These are phyloP conservation scores for Drusus annulatus DNA, from an alignment of 1,140 invertebrate species.

Conservation along the genomic window DNA sequence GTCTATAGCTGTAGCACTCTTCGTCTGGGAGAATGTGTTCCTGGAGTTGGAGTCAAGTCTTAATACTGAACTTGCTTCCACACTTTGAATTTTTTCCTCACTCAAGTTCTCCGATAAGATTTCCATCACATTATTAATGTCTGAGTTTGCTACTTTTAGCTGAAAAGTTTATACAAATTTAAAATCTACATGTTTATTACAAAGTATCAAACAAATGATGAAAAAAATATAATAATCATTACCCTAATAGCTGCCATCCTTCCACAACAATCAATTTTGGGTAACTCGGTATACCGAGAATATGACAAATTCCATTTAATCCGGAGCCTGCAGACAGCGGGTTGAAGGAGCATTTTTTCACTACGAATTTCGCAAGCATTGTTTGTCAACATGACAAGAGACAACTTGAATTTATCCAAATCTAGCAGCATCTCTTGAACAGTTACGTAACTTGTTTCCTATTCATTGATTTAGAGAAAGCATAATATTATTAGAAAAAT, in stretches of 20 bases:
- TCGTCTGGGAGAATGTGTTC: too few relatives aligned
- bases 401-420: constrained; percentile 84
- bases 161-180: too few relatives aligned
- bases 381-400: constrained; percentile 72
- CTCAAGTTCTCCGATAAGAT: too few relatives aligned
- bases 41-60: too few relatives aligned
- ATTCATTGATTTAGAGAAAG: constrained; percentile 51
- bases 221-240: constrained; percentile 49
- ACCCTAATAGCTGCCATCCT: constrained; percentile 84
- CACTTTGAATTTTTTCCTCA: too few relatives aligned
- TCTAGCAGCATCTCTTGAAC: constrained; percentile 85
- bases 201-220: too few relatives aligned
- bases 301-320: constrained; percentile 90
- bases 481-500: too few relatives aligned
- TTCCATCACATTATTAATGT: too few relatives aligned
- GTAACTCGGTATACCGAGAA: constrained; percentile 84
- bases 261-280: constrained; percentile 88
- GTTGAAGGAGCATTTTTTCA: constrained; percentile 79
- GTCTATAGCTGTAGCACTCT: too few relatives aligned
- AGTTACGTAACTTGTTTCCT: constrained; percentile 76
- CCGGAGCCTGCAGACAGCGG: constrained; percentile 84
- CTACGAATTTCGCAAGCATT: constrained; percentile 59
- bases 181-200: too few relatives aligned
- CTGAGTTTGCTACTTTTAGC: too few relatives aligned
- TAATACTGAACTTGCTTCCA: too few relatives aligned